Percentiles rank a stretch among this genome's conserved stretches.
Evolutionary conservation across 1,140 invertebrate species (phyloP).

Genomic region (Aplysia californica): DNA sequence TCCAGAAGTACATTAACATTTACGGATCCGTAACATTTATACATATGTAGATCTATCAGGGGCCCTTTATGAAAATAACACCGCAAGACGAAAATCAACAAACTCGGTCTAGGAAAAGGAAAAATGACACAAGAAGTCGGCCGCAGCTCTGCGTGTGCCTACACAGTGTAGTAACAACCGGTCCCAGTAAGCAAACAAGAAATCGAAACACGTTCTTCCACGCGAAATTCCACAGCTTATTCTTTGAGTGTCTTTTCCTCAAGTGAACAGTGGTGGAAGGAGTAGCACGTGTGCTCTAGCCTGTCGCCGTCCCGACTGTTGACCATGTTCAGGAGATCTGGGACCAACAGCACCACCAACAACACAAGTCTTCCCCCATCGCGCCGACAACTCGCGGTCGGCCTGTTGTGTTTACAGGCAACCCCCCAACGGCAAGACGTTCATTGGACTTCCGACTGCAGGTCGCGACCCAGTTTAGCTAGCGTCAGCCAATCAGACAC

Average conservation of each 20-base stretch:
- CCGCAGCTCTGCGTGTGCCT: no score
- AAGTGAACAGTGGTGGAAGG: not conserved
- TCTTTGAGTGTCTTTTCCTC: not conserved
- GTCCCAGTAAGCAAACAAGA: no score
- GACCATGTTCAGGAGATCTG: not conserved
- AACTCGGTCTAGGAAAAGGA: no score
- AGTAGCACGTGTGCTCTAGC: not conserved
- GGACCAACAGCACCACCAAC: not conserved
- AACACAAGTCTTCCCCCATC: not conserved
- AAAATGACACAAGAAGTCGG: no score
- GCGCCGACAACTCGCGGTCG: not conserved
- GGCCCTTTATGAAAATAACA: no score
- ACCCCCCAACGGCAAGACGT: not conserved
- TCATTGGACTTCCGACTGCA: not conserved
- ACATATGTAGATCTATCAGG: no score
- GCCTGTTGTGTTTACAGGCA: conserved; percentile 5
- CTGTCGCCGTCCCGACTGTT: not conserved
- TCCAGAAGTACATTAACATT: no score
- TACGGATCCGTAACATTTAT: no score
- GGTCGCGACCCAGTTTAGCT: not conserved
- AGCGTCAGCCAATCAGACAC: not conserved
- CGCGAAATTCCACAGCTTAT: no score
- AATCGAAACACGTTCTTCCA: no score
- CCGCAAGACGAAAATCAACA: no score
- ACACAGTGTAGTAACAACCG: no score